Conservation (phyloP, 2,888 invertebrate genomes). For the Nowickia ferox region DNA sequence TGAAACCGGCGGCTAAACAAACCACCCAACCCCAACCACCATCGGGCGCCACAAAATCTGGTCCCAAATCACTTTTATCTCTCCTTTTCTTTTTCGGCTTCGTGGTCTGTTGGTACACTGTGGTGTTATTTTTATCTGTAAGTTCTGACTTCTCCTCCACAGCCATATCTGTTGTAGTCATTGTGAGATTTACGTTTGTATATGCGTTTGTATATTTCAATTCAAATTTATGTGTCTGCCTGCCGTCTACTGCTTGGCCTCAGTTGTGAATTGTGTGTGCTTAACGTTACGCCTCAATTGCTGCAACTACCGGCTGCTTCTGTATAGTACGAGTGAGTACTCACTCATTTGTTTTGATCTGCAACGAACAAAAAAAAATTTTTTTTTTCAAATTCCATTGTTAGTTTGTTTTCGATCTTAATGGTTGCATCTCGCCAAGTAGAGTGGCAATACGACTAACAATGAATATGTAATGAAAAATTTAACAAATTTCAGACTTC, state of each 20-base stretch:
- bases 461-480: constrained; percentile 57
- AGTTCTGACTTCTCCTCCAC: constrained; percentile 77
- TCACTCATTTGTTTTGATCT: constrained; percentile 34
- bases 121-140: constrained; percentile 75
- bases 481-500: constrained; percentile 66
- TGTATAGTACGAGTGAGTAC: neutral
- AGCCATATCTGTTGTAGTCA: constrained; percentile 53
- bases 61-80: constrained; percentile 82
- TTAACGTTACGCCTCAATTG: constrained; percentile 53
- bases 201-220: neutral
- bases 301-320: constrained; percentile 50
- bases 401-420: constrained; percentile 61
- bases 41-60: constrained; percentile 88
- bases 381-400: constrained; percentile 46
- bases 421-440: constrained; percentile 53
- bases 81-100: constrained; percentile 82
- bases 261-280: constrained; percentile 30
- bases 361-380: constrained; percentile 9
- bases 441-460: constrained; percentile 48
- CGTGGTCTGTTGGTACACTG: constrained; percentile 80
- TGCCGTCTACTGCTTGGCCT: constrained; percentile 4
- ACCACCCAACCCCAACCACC: constrained; percentile 91
- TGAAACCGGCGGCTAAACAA: constrained; percentile 88
- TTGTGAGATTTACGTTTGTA: constrained; percentile 8
- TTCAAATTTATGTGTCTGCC: constrained; percentile 51